Evolutionary conservation across 2,888 invertebrate genomes (phyloP).

Genomic region (Macropis europaea): DNA sequence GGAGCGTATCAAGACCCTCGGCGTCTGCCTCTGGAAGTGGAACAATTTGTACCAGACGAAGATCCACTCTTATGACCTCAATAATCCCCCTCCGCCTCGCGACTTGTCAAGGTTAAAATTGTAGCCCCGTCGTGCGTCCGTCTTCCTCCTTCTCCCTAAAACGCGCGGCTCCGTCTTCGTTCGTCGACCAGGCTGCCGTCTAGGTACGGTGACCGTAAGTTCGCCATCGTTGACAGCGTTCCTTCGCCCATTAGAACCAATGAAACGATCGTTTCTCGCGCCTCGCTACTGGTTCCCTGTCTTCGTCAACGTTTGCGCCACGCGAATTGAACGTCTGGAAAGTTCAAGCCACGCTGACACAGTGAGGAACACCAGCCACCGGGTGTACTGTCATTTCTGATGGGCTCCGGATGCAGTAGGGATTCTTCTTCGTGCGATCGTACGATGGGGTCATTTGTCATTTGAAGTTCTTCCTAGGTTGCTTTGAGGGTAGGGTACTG

Average conservation of each 20-base stretch:
- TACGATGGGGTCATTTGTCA: too few relatives aligned
- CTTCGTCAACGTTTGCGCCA: too few relatives aligned
- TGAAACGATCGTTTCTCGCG: slow-evolving; percentile 22
- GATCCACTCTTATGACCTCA: slow-evolving; percentile 55
- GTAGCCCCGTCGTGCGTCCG: slow-evolving; percentile 7
- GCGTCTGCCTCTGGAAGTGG: slow-evolving; percentile 42
- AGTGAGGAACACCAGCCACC: too few relatives aligned
- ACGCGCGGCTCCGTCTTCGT: background rate
- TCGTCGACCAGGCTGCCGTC: slow-evolving; percentile 22
- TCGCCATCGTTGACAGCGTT: slow-evolving; percentile 8
- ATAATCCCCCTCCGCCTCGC: slow-evolving; percentile 44
- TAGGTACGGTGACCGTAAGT: slow-evolving; percentile 21
- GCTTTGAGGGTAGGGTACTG: too few relatives aligned
- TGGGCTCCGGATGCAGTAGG: too few relatives aligned
- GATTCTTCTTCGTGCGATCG: too few relatives aligned
- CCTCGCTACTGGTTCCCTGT: too few relatives aligned
- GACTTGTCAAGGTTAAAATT: slow-evolving; percentile 54
- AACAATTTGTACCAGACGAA: slow-evolving; percentile 56
- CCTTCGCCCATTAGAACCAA: slow-evolving; percentile 9
- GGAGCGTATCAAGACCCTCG: slow-evolving; percentile 30
- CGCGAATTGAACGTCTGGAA: too few relatives aligned
- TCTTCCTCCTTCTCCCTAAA: background rate
- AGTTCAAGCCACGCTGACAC: too few relatives aligned
- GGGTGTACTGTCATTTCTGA: too few relatives aligned
- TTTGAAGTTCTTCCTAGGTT: too few relatives aligned